Base-by-base conservation (phyloP, 2,113 vertebrate genomes). In the Stercorarius parasiticus region DNA sequence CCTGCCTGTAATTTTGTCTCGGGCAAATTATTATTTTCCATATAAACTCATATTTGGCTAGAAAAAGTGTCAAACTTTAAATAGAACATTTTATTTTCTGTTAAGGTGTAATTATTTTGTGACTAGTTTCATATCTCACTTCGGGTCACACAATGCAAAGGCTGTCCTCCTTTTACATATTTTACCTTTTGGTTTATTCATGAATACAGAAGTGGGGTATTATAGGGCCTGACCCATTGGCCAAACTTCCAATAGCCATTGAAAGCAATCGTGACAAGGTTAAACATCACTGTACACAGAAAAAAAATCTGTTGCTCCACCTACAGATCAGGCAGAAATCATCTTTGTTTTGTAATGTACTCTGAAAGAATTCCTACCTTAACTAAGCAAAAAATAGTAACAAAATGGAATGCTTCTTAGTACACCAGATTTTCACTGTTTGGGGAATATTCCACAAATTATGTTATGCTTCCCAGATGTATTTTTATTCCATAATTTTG, bases 171-270 rank as follows among this genome's bases (percentile, higher is more conserved):
- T 88, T 85, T 50, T 56, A 49, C 40, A 72, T 53, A 62, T 80
- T 91, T 77, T 87, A 64, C 17, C 45, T 87, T 87, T 93, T 88
- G 45, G 62, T 92, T 93, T 96, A 90, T 89, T 94, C 45, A 67
- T 93, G 55, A 95, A 83, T 88, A 70, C 16, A 73, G 42, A 90
- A 77, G 25, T 53, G 30, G 43, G 45, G 71, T 92, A 87, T 85
- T 71, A 74, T 8, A 69, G 64, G 61, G 89, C 14, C 50, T 74
- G 70, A 87, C 53, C 34, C 93, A 38, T 38, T 86, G 85, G 88
- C 85, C 66, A 80, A 87, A 88, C 23, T 83, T 89, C 70, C 93
- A 87, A 56, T 15, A 92, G 73, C 53, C 81, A 89, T 10, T 85
- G 64, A 55, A 89, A 82, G 73, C 50, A 94, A 91, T 88, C 67